Evolutionary conservation across 2,113 vertebrate species (phyloP).

Genomic region (Gallinago undulata): DNA sequence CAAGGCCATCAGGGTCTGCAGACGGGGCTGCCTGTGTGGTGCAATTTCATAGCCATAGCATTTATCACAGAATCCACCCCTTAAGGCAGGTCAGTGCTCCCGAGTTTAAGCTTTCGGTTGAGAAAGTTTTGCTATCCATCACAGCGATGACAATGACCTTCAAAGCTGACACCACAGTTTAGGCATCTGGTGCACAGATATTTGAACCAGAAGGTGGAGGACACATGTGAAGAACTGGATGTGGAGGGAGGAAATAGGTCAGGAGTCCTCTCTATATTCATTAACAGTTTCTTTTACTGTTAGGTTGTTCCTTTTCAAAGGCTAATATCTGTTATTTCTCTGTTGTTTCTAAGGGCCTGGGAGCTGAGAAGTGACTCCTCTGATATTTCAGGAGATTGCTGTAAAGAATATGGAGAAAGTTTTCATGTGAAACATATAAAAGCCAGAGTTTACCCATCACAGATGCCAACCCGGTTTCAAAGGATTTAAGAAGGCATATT

Average conservation of each 20-base stretch:
- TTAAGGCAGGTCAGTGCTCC: background rate
- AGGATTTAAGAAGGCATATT: background rate
- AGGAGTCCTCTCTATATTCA: background rate
- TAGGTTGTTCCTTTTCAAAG: background rate
- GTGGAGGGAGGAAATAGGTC: background rate
- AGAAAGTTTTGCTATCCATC: background rate
- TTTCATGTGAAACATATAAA: background rate
- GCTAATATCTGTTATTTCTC: background rate
- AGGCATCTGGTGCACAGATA: background rate
- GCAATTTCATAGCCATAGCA: background rate
- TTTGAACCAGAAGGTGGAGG: background rate
- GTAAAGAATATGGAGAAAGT: background rate
- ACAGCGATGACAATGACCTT: background rate
- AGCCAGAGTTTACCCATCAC: background rate
- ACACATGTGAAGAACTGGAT: background rate
- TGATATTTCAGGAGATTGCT: constrained; percentile 9
- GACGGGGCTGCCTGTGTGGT: background rate
- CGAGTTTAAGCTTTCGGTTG: background rate
- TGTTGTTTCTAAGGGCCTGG: constrained; percentile 6
- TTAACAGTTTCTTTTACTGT: background rate
- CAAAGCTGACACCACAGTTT: background rate
- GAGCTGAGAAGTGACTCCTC: background rate
- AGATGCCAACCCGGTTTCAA: background rate
- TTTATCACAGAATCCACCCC: background rate
- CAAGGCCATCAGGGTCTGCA: background rate